Evolutionary conservation across 2,888 invertebrate genomes (phyloP).

Genomic region (Drosophila borborema): DNA sequence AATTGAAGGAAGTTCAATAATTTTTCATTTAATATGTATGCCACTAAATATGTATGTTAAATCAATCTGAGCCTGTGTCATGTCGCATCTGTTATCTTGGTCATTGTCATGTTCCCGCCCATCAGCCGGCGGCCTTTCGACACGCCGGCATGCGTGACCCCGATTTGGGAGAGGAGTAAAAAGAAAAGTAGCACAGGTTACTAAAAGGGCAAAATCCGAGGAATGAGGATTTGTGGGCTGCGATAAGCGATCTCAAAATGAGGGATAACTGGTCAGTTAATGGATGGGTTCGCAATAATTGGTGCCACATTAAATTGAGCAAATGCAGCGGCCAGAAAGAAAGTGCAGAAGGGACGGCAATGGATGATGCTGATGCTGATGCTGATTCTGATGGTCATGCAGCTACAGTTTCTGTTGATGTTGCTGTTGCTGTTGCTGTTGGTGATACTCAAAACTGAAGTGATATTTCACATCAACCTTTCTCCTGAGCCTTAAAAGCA

Average conservation of each 20-base stretch:
- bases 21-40: not conserved
- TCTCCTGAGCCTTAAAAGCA: slow-evolving; percentile 62
- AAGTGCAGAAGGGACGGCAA: slow-evolving; percentile 62
- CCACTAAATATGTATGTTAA: slow-evolving; percentile 36
- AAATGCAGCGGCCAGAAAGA: slow-evolving; percentile 60
- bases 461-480: slow-evolving; percentile 76
- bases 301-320: slow-evolving; percentile 76
- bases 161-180: slow-evolving; percentile 41
- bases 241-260: slow-evolving; percentile 76
- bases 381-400: slow-evolving; percentile 4
- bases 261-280: slow-evolving; percentile 79
- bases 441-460: slow-evolving; percentile 68
- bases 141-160: slow-evolving; percentile 70
- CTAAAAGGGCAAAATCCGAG: slow-evolving; percentile 44
- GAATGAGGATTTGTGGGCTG: slow-evolving; percentile 57
- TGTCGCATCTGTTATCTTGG: slow-evolving; percentile 44
- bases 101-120: slow-evolving; percentile 23
- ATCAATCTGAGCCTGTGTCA: slow-evolving; percentile 15
- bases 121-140: slow-evolving; percentile 42
- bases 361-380: slow-evolving; percentile 21
- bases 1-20: not conserved
- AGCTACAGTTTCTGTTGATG: not conserved
- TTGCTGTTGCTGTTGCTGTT: slow-evolving; percentile 24
- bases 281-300: slow-evolving; percentile 77
- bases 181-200: slow-evolving; percentile 58